These are phyloP conservation scores for Nezara viridula DNA, from an alignment of 2,888 invertebrate species.

Conservation along the genomic window DNA sequence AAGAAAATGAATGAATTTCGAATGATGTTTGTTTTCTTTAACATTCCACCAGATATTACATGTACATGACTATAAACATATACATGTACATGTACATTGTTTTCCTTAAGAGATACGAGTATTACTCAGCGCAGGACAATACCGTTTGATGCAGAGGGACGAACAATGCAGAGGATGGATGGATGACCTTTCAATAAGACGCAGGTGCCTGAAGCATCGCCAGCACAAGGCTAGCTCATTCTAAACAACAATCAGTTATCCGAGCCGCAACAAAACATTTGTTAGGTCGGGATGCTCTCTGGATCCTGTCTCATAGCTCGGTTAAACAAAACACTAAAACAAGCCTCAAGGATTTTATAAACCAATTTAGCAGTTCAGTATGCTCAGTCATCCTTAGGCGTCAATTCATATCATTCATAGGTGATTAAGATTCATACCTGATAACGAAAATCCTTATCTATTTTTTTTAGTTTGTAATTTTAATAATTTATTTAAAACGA, in stretches of 20 bases:
- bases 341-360: not conserved
- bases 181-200: not conserved
- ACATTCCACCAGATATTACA: too few species aligned
- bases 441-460: too few species aligned
- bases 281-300: not conserved
- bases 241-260: slow-evolving; percentile 16
- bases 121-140: not conserved
- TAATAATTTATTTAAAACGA: too few species aligned
- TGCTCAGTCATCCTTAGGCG: too few species aligned
- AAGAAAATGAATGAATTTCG: too few species aligned
- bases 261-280: not conserved
- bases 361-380: not conserved
- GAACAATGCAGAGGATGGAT: not conserved
- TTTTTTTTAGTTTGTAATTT: too few species aligned
- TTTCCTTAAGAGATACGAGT: too few species aligned
- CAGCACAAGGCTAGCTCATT: not conserved
- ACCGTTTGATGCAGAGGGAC: not conserved
- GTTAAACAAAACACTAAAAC: not conserved
- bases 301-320: not conserved
- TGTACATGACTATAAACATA: too few species aligned
- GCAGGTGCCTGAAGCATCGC: not conserved
- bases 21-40: too few species aligned
- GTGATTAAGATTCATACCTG: too few species aligned
- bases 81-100: too few species aligned
- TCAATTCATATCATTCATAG: too few species aligned